Evolutionary conservation across 2,888 invertebrate species (phyloP), one percentile per base, ranked within the genome.

Genomic region (Exephanes ischioxanthus): DNA sequence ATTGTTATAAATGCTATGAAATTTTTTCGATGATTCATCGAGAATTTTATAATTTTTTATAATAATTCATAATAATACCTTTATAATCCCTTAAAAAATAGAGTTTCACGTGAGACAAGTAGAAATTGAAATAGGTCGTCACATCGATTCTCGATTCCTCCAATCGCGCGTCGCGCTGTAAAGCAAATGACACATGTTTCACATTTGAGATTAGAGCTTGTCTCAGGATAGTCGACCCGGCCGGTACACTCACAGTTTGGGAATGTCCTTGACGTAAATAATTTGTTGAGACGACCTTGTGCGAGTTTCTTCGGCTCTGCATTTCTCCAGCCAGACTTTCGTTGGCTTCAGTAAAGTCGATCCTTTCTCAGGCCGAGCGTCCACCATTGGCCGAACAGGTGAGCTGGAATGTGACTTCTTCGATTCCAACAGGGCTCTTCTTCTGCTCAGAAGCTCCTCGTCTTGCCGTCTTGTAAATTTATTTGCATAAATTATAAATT

Each of bases 201-300:
- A 26, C 30, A 14, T 26, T 14, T 16, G 14, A 68, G 22, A 48
- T 16, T 55, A 4, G 2, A 68, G 11, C 14, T 14, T 26, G 37
- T 16, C 45, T 4, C 14, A 7, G 9, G 45, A 45, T 70, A 1
- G 7, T 77, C 9, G 3, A 9, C 53, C 0, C 14, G 16, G 48
- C 4, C 6, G 16, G 30, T 4, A 58, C 26, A 87, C 90, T 87
- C 81, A 93, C 93, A 91, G 85, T 88, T 84, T 90, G 11, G 93
- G 93, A 7, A 93, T 80, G 79, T 94, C 91, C 87, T 93, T 93
- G 19, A 94, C 91, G 61, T 91, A 94, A 30, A 82, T 86, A 55
- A 89, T 30, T 51, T 87, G 80, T 11, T 82, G 87, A 2, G 82
- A 67, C 3, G 80, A 86, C 19, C 79, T 72, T 2, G 14, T 11